A percentile compares a stretch with the other conserved stretches of the same genome.
Evolutionary conservation across 2,888 invertebrate species (phyloP).

Genomic region (Orthosia incerta): DNA sequence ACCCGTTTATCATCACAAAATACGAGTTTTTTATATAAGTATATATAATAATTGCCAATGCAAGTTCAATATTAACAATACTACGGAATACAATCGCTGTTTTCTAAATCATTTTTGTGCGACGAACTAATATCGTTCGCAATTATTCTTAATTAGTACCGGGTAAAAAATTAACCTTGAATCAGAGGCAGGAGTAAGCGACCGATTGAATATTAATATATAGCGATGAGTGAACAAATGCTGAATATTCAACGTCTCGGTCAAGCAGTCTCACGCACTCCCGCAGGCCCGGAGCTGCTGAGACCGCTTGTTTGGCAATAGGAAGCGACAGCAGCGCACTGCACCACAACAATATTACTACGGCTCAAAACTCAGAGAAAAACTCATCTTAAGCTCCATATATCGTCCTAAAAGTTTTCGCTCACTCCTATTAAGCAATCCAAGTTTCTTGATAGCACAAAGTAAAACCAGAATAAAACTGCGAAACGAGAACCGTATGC

Average conservation of each 20-base stretch:
- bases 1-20: constrained; percentile 2
- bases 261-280: constrained; percentile 81
- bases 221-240: constrained; percentile 80
- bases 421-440: constrained; percentile 20
- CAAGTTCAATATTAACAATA: constrained; percentile 18
- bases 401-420: constrained; percentile 17
- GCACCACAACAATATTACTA: constrained; percentile 15
- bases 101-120: constrained; percentile 60
- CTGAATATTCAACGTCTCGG: constrained; percentile 87
- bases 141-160: constrained; percentile 78
- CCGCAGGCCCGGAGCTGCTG: constrained; percentile 48
- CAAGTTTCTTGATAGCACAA: constrained; percentile 33
- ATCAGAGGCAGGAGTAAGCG: constrained; percentile 81
- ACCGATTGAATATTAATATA: constrained; percentile 86
- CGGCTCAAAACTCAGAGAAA: constrained; percentile 6
- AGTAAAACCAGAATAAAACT: constrained; percentile 35
- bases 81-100: constrained; percentile 34
- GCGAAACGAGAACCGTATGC: constrained; percentile 28
- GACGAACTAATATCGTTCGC: constrained; percentile 66
- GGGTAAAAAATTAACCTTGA: constrained; percentile 85
- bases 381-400: constrained; percentile 11
- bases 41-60: background rate
- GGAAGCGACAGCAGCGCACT: constrained; percentile 47
- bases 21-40: background rate
- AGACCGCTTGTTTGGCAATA: constrained; percentile 61